Evolutionary conservation across 1,140 invertebrate species (phyloP).

Genomic region (Euwallacea similis): DNA sequence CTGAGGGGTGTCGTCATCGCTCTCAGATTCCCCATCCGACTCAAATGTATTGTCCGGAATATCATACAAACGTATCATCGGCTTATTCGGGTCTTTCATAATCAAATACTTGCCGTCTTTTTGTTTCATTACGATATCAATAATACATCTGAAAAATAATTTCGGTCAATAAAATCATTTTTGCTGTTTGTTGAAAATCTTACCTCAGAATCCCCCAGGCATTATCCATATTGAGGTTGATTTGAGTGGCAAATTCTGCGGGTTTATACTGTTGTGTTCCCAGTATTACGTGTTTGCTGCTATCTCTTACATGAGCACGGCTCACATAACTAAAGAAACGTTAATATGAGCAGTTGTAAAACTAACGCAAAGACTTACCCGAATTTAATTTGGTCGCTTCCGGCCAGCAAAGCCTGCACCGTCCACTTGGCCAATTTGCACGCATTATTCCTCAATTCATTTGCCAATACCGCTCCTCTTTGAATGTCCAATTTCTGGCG

Average conservation of each 20-base stretch:
- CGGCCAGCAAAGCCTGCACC: conserved; percentile 92
- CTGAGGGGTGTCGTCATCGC: conserved; percentile 72
- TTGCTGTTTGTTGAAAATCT: not conserved
- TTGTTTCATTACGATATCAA: conserved; percentile 97
- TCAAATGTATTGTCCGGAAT: conserved; percentile 98
- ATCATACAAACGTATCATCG: conserved; percentile 93
- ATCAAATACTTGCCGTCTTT: conserved; percentile 97
- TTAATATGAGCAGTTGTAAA: not conserved
- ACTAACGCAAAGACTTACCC: conserved; percentile 56
- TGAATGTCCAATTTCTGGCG: conserved; percentile 96
- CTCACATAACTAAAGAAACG: conserved; percentile 77
- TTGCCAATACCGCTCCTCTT: conserved; percentile 95
- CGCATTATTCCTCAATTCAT: conserved; percentile 97
- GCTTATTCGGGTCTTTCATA: conserved; percentile 99
- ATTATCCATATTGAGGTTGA: conserved; percentile 99
- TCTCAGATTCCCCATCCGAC: conserved; percentile 92
- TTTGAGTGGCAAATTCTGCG: conserved; percentile 97
- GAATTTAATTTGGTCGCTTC: conserved; percentile 97
- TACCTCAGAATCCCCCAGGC: conserved; percentile 95
- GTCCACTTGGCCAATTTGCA: conserved; percentile 99
- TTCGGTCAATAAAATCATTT: not conserved
- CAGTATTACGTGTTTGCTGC: conserved; percentile 94
- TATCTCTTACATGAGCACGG: conserved; percentile 88
- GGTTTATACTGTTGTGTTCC: conserved; percentile 99
- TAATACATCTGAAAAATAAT: conserved; percentile 72